A percentile compares a stretch with the other conserved stretches of the same genome.
These are phyloP conservation scores for Pinna nobilis DNA, from an alignment of 1,140 invertebrate genomes.

Conservation along the genomic window DNA sequence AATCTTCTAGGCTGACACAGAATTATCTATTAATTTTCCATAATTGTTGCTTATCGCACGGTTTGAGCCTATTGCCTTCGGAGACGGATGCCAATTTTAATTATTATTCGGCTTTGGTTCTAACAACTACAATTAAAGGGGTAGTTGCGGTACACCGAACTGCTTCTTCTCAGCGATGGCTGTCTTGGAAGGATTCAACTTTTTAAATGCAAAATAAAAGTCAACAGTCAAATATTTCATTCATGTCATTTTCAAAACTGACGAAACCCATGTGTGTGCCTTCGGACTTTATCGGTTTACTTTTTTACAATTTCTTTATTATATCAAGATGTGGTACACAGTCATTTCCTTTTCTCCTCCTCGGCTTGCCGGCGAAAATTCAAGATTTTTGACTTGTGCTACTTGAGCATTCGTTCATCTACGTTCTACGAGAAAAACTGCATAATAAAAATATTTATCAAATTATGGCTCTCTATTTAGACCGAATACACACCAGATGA, in stretches of 20 bases:
- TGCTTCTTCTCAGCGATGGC: background rate
- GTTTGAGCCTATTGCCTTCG: slow-evolving; percentile 7
- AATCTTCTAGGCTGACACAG: slow-evolving; percentile 20
- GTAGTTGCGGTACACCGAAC: background rate
- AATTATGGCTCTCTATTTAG: too few species aligned
- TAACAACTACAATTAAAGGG: background rate
- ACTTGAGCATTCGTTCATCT: too few species aligned
- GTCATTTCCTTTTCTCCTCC: too few species aligned
- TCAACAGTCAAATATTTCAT: background rate
- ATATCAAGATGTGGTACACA: too few species aligned
- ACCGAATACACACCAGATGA: too few species aligned
- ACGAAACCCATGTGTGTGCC: background rate
- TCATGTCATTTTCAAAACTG: background rate
- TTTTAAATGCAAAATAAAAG: background rate
- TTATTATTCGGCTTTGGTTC: background rate
- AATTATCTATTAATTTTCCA: slow-evolving; percentile 35
- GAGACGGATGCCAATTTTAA: slow-evolving; percentile 11
- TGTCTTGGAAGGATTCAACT: background rate
- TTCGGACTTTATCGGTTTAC: background rate
- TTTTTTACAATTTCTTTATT: too few species aligned
- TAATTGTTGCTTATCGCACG: slow-evolving; percentile 26
- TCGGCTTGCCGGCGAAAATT: too few species aligned
- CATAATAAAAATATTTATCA: too few species aligned
- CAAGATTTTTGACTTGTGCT: too few species aligned
- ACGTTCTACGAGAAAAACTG: too few species aligned